phyloP scores from a whole-genome alignment of 2,888 invertebrate genomes.

The Standfussiana lucernea region DNA sequence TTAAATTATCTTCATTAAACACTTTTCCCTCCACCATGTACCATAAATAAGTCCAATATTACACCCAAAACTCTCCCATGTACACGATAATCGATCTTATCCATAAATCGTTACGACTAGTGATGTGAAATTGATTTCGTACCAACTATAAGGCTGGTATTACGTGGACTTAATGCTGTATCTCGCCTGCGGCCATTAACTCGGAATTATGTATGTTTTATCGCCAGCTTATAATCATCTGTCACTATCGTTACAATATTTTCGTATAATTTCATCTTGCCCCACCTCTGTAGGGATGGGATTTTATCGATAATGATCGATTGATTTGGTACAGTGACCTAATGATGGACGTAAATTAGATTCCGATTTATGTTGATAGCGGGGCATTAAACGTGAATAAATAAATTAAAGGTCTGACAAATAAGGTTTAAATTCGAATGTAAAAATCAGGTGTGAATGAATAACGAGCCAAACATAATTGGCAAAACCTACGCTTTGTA shows the following conservation, averaged over 20 bases:
- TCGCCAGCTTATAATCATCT: slow-evolving; percentile 91
- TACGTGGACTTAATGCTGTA: slow-evolving; percentile 74
- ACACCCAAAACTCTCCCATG: slow-evolving; percentile 65
- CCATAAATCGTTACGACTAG: slow-evolving; percentile 75
- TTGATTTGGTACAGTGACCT: slow-evolving; percentile 48
- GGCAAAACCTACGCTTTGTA: slow-evolving; percentile 45
- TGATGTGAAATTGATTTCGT: slow-evolving; percentile 85
- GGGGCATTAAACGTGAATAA: slow-evolving; percentile 6
- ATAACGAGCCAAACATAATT: slow-evolving; percentile 31
- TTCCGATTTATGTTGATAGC: slow-evolving; percentile 14
- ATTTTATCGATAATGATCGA: slow-evolving; percentile 59
- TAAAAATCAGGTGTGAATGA: not conserved
- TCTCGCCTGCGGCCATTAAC: slow-evolving; percentile 80
- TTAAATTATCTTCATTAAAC: slow-evolving; percentile 44
- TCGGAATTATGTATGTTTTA: slow-evolving; percentile 90
- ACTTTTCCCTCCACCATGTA: slow-evolving; percentile 39
- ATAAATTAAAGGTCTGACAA: not conserved
- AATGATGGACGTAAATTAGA: slow-evolving; percentile 3
- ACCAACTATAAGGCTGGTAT: slow-evolving; percentile 78
- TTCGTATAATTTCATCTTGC: slow-evolving; percentile 89
- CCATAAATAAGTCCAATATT: slow-evolving; percentile 68
- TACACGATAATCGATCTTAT: slow-evolving; percentile 74
- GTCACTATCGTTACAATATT: slow-evolving; percentile 91
- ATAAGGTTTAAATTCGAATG: slow-evolving; percentile 3
- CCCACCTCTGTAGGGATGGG: slow-evolving; percentile 81